Percentiles rank a stretch among this genome's conserved stretches.
phyloP scores from a whole-genome alignment of 92 coral and sea anemone genomes.

The Metridium senile region DNA sequence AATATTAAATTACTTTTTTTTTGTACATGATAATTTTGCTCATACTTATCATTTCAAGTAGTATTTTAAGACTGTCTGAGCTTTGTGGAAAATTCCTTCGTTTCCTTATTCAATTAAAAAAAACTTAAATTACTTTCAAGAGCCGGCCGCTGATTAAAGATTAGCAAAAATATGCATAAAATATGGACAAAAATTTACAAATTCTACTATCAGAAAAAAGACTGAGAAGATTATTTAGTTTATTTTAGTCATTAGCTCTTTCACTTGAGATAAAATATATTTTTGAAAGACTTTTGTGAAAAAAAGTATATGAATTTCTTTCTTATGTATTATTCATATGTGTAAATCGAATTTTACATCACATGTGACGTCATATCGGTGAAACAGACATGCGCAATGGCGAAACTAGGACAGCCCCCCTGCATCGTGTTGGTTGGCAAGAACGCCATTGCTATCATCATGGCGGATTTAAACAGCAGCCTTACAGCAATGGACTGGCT shows the following conservation, averaged over 20 bases:
- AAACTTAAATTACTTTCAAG: not conserved
- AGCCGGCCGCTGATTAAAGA: not conserved
- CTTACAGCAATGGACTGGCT: slow-evolving; percentile 99
- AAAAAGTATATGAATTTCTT: not conserved
- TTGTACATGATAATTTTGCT: too few relatives aligned
- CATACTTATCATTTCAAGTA: too few relatives aligned
- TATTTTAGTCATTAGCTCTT: too few relatives aligned
- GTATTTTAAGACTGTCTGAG: not conserved
- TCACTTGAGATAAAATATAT: too few relatives aligned
- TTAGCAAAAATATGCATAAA: too few relatives aligned
- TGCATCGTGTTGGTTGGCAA: slow-evolving; percentile 97
- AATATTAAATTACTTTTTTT: too few relatives aligned
- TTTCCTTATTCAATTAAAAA: not conserved
- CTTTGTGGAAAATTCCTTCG: not conserved
- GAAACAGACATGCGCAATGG: slow-evolving; percentile 54
- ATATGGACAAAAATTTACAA: too few relatives aligned
- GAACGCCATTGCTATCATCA: slow-evolving; percentile 96
- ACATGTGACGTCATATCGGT: slow-evolving; percentile 41
- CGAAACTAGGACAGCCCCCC: slow-evolving; percentile 64
- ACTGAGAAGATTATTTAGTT: too few relatives aligned
- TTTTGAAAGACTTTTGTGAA: not conserved
- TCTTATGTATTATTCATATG: too few relatives aligned
- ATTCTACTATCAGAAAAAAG: too few relatives aligned
- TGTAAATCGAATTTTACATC: slow-evolving; percentile 25
- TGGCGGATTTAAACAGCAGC: slow-evolving; percentile 99